phyloP scores from a whole-genome alignment of 2,888 invertebrate genomes.

The Pimpla rufipes region DNA sequence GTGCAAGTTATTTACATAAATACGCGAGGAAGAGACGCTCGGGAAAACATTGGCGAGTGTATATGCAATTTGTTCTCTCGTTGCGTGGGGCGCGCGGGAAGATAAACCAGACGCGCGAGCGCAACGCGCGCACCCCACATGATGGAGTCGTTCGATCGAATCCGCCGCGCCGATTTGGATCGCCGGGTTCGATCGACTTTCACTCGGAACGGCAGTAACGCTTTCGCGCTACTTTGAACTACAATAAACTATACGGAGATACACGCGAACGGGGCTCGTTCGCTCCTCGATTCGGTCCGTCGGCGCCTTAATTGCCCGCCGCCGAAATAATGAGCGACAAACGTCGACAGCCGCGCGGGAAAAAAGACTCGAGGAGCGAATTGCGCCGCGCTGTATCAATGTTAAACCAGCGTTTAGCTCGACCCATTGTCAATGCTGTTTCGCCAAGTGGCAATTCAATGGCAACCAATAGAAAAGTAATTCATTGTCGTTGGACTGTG shows the following conservation, averaged over 20 bases:
- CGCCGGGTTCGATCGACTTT: slow-evolving; percentile 77
- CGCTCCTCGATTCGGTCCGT: slow-evolving; percentile 47
- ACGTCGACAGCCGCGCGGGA: slow-evolving; percentile 32
- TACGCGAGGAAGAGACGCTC: slow-evolving; percentile 41
- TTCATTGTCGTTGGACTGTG: background rate
- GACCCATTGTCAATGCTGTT: background rate
- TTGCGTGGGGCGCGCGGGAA: slow-evolving; percentile 16
- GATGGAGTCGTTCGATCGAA: slow-evolving; percentile 59
- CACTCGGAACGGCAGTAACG: slow-evolving; percentile 75
- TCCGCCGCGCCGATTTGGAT: slow-evolving; percentile 74
- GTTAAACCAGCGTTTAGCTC: background rate
- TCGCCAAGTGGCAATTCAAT: background rate
- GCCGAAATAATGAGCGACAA: slow-evolving; percentile 43
- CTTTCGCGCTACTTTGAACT: slow-evolving; percentile 74
- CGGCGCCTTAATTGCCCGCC: slow-evolving; percentile 34
- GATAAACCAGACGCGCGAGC: background rate
- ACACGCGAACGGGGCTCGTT: slow-evolving; percentile 35
- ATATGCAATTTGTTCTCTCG: slow-evolving; percentile 33
- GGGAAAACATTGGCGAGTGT: slow-evolving; percentile 22
- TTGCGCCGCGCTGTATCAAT: slow-evolving; percentile 18
- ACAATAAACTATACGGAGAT: slow-evolving; percentile 35
- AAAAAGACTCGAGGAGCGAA: slow-evolving; percentile 20
- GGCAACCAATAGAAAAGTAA: slow-evolving; percentile 1
- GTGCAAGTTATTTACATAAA: slow-evolving; percentile 66
- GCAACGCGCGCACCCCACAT: slow-evolving; percentile 15